A percentile compares a stretch with the other conserved stretches of the same genome.
These are phyloP conservation scores for Acipenser ruthenus DNA, from an alignment of 2,797 vertebrate genomes.

Conservation along the genomic window DNA sequence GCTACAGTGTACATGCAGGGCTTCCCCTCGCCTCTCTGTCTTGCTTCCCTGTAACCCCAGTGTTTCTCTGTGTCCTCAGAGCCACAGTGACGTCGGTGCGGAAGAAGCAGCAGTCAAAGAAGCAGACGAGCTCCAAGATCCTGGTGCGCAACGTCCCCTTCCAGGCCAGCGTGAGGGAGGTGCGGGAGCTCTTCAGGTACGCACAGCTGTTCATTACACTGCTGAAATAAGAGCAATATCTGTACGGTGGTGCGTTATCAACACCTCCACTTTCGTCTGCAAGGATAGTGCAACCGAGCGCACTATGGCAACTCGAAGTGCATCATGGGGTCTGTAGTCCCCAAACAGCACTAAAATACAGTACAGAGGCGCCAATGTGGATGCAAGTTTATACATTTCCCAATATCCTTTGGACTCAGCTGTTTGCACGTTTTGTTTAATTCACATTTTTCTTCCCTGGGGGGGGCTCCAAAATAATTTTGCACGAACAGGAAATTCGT, in stretches of 20 bases:
- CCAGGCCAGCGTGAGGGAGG: slow-evolving; percentile 77
- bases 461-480: too few species aligned
- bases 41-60: background rate
- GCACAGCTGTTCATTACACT: slow-evolving; percentile 3
- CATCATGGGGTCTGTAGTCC: too few species aligned
- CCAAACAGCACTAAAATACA: too few species aligned
- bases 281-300: background rate
- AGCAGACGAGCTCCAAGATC: slow-evolving; percentile 86
- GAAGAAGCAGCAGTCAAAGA: slow-evolving; percentile 73
- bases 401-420: too few species aligned
- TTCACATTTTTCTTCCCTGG: too few species aligned
- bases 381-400: too few species aligned
- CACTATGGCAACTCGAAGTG: too few species aligned
- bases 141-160: slow-evolving; percentile 92
- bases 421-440: too few species aligned
- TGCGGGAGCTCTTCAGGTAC: slow-evolving; percentile 92
- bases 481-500: too few species aligned
- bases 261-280: too few species aligned
- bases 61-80: slow-evolving; percentile 40
- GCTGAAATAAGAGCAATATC: background rate
- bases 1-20: background rate
- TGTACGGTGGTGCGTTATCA: background rate
- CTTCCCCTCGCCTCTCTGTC: background rate
- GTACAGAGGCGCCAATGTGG: too few species aligned
- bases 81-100: slow-evolving; percentile 42